Evolutionary conservation across 2,113 vertebrate species (phyloP).

Genomic region (Jaculus jaculus): DNA sequence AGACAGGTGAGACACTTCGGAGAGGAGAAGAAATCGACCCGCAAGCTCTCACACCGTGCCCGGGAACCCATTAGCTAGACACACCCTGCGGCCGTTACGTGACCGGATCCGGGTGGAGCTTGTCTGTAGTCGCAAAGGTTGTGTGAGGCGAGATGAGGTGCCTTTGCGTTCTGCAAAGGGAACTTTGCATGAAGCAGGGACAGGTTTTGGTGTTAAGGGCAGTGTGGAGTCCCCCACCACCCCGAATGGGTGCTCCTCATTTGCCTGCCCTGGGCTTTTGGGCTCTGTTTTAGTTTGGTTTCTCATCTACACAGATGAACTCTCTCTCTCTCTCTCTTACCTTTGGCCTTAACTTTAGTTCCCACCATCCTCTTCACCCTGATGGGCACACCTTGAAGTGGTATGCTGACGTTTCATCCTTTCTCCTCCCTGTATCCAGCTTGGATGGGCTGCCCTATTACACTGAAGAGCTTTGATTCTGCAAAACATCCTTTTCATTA

Average conservation of each 20-base stretch:
- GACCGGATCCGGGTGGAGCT: neutral
- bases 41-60: neutral
- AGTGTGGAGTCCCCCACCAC: too few species aligned
- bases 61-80: neutral
- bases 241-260: neutral
- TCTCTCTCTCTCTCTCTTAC: neutral
- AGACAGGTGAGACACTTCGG: neutral
- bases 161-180: neutral
- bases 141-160: neutral
- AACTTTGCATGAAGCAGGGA: neutral
- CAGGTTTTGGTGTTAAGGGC: neutral
- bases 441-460: neutral
- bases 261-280: neutral
- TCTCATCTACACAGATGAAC: neutral
- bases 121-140: too few species aligned
- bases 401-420: fast-evolving
- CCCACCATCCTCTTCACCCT: neutral
- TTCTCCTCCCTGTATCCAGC: neutral
- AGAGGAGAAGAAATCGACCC: neutral
- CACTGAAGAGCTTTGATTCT: neutral
- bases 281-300: neutral
- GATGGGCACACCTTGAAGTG: neutral
- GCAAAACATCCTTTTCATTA: neutral
- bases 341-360: neutral
- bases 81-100: neutral